Evolutionary conservation across 2,113 vertebrate species (phyloP).

Genomic region (Scalopus aquaticus): DNA sequence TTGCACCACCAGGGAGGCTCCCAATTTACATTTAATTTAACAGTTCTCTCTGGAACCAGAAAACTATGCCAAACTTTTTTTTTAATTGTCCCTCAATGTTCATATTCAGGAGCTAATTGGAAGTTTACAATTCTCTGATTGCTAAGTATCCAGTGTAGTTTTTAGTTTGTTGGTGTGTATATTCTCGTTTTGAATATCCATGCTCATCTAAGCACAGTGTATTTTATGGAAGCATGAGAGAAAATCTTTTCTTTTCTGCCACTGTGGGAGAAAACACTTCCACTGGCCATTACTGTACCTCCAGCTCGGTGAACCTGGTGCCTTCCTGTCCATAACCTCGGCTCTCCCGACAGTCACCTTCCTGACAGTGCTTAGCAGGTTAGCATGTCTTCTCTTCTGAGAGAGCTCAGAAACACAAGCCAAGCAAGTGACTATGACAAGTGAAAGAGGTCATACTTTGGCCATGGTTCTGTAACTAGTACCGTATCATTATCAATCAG

Average conservation of each 20-base stretch:
- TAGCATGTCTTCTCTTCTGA: too few species aligned
- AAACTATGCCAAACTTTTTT: neutral
- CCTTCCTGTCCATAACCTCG: neutral
- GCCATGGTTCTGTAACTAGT: neutral
- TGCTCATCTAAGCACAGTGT: neutral
- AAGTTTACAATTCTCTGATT: neutral
- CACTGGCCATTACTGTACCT: too few species aligned
- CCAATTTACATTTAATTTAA: too few species aligned
- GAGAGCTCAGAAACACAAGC: neutral
- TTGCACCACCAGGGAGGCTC: too few species aligned
- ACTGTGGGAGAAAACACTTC: too few species aligned
- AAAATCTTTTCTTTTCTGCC: neutral
- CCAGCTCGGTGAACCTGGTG: too few species aligned
- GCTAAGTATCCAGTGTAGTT: neutral
- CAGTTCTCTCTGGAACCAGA: neutral
- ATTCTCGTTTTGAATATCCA: neutral
- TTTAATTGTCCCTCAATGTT: neutral
- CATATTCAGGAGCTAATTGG: neutral
- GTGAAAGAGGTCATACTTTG: neutral
- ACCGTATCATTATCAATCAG: neutral
- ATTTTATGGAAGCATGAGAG: neutral
- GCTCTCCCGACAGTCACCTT: accelerated
- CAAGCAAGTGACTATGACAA: neutral
- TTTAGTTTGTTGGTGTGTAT: neutral
- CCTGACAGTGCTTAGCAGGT: neutral